Conservation (phyloP, 2,113 vertebrate species). For the Thymallus thymallus region DNA sequence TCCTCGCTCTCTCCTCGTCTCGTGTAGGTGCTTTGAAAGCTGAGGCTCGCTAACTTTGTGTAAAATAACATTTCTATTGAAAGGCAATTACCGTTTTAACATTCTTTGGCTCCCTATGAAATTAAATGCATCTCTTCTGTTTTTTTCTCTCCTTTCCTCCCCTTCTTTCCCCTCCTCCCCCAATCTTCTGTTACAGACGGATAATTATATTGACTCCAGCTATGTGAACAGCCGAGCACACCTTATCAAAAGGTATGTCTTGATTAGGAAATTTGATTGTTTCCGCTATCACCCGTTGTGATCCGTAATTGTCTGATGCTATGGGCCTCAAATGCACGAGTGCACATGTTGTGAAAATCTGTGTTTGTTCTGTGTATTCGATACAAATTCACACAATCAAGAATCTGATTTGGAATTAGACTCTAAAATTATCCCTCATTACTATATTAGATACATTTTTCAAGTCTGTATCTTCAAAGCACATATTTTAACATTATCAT, state of each 20-base stretch:
- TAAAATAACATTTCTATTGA: slow-evolving; percentile 77
- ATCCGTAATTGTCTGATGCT: slow-evolving; percentile 63
- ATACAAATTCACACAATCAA: slow-evolving; percentile 36
- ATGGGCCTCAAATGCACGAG: slow-evolving; percentile 28
- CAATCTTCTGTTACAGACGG: slow-evolving; percentile 83
- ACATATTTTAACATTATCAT: slow-evolving; percentile 35
- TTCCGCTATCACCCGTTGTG: slow-evolving; percentile 61
- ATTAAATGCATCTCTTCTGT: slow-evolving; percentile 76
- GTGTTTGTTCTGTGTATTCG: not conserved
- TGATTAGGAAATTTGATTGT: slow-evolving; percentile 68
- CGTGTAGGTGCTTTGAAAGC: slow-evolving; percentile 68
- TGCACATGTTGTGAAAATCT: slow-evolving; percentile 39
- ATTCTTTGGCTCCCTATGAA: slow-evolving; percentile 72
- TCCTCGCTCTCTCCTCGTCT: no score
- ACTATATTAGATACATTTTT: slow-evolving; percentile 18
- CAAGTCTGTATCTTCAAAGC: slow-evolving; percentile 24
- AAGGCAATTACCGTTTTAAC: slow-evolving; percentile 73
- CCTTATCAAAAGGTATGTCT: slow-evolving; percentile 98
- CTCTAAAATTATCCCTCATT: slow-evolving; percentile 16
- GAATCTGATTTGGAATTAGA: slow-evolving; percentile 31
- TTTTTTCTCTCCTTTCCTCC: slow-evolving; percentile 55
- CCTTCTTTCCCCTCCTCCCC: slow-evolving; percentile 53
- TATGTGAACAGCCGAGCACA: slow-evolving; percentile 99
- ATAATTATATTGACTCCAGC: slow-evolving; percentile 99
- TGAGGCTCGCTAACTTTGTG: slow-evolving; percentile 69